These are phyloP conservation scores for Ctenodactylus gundi DNA, from an alignment of 2,113 vertebrate species.

Conservation along the genomic window DNA sequence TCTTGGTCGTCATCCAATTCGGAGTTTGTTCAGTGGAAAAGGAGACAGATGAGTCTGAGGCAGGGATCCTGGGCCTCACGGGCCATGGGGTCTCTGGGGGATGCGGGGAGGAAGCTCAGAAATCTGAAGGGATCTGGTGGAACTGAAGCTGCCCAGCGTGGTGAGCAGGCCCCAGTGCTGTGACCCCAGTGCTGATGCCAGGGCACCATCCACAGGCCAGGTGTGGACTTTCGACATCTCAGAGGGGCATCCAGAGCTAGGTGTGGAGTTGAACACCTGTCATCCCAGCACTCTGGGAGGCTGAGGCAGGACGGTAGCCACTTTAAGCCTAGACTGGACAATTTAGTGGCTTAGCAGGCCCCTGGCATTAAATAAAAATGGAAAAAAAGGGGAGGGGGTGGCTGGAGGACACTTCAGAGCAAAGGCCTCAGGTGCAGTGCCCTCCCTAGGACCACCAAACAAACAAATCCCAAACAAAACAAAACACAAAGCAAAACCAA, in stretches of 20 bases:
- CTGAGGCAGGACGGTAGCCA: neutral
- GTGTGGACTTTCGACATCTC: neutral
- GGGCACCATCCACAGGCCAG: neutral
- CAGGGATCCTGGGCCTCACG: neutral
- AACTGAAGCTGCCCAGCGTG: neutral
- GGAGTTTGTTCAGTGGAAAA: neutral
- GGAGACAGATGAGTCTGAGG: neutral
- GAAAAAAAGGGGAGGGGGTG: neutral
- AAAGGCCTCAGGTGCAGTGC: neutral
- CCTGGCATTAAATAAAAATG: neutral
- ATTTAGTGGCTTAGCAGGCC: neutral
- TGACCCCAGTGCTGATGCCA: neutral
- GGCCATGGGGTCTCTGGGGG: neutral
- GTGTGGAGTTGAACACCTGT: neutral
- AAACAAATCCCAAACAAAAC: too few relatives aligned
- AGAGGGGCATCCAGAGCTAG: neutral
- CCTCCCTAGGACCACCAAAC: too few relatives aligned
- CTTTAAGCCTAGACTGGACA: neutral
- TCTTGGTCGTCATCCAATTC: neutral
- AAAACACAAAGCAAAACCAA: too few relatives aligned
- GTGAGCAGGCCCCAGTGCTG: too few relatives aligned
- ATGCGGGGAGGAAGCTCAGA: neutral
- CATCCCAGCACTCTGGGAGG: neutral
- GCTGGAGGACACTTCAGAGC: neutral
- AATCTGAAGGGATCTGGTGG: neutral